Conservation (phyloP, 30 jellyfish, hydroid and myxozoan genomes). For the Mastigias papua region DNA sequence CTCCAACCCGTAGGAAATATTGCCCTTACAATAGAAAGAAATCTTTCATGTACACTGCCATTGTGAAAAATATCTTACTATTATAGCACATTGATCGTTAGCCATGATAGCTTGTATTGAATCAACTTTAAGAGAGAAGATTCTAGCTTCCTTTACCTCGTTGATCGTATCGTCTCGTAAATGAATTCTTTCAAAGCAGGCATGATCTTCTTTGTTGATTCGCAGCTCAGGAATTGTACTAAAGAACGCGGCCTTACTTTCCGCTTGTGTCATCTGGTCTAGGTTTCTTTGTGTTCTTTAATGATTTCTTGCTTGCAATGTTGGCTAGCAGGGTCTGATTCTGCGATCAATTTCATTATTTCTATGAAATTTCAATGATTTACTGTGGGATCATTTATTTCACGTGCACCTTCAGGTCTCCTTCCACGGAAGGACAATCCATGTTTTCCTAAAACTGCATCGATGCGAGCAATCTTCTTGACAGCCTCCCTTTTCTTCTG, state of each 20-base stretch:
- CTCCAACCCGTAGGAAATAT: no score
- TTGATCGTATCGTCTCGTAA: conserved; percentile 11
- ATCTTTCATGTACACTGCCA: no score
- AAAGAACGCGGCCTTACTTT: conserved; percentile 27
- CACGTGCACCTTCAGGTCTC: background rate
- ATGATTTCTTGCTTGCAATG: background rate
- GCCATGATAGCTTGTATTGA: conserved; percentile 50
- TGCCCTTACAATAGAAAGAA: no score
- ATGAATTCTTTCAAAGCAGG: conserved; percentile 3
- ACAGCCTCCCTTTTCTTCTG: background rate
- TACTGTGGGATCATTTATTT: conserved; percentile 2
- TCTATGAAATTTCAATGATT: background rate
- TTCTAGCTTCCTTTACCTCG: conserved; percentile 14
- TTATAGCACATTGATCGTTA: conserved; percentile 33
- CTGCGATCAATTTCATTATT: background rate
- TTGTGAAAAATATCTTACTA: no score
- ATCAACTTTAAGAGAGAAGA: conserved; percentile 6
- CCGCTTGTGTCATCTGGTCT: conserved; percentile 23
- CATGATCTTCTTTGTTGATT: background rate
- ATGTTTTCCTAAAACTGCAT: background rate
- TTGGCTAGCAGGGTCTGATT: background rate
- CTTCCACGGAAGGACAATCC: background rate
- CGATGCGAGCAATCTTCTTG: background rate
- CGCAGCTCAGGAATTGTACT: conserved; percentile 21
- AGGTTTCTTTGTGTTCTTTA: conserved; percentile 24